A percentile compares a stretch with the other conserved stretches of the same genome.
These are phyloP conservation scores for Luscinia megarhynchos DNA, from an alignment of 2,797 vertebrate genomes.

Conservation along the genomic window DNA sequence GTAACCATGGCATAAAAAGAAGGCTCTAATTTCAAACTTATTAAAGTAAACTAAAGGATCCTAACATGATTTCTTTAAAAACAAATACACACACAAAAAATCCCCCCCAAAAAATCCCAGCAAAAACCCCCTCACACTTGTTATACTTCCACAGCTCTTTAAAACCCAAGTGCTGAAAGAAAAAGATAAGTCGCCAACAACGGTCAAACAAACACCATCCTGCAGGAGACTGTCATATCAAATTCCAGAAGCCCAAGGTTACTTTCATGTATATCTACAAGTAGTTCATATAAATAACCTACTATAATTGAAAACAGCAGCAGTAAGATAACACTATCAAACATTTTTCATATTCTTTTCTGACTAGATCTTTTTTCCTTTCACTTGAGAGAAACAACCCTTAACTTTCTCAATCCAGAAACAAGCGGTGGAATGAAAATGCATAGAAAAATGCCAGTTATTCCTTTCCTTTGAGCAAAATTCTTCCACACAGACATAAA, in stretches of 20 bases:
- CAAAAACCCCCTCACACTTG: background rate
- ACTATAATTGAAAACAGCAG: background rate
- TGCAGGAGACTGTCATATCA: background rate
- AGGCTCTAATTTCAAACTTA: background rate
- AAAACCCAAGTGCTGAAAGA: background rate
- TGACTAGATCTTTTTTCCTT: background rate
- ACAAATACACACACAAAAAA: background rate
- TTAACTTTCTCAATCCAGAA: background rate
- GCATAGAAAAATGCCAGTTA: background rate
- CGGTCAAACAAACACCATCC: background rate
- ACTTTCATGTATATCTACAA: background rate
- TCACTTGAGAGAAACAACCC: background rate
- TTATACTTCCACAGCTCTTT: background rate
- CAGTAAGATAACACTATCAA: background rate
- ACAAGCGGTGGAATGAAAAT: fast-evolving
- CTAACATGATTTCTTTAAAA: background rate
- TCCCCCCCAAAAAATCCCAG: fast-evolving
- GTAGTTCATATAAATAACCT: background rate
- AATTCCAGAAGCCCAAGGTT: constrained; percentile 4
- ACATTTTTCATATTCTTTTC: background rate
- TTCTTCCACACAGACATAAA: background rate
- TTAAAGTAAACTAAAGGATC: background rate
- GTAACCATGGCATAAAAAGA: background rate
- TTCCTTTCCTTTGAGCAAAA: background rate
- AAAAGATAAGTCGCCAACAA: background rate